A percentile compares a stretch with the other conserved stretches of the same genome.
Conservation (phyloP, 2,113 vertebrate species). For the Oreotrochilus melanogaster region DNA sequence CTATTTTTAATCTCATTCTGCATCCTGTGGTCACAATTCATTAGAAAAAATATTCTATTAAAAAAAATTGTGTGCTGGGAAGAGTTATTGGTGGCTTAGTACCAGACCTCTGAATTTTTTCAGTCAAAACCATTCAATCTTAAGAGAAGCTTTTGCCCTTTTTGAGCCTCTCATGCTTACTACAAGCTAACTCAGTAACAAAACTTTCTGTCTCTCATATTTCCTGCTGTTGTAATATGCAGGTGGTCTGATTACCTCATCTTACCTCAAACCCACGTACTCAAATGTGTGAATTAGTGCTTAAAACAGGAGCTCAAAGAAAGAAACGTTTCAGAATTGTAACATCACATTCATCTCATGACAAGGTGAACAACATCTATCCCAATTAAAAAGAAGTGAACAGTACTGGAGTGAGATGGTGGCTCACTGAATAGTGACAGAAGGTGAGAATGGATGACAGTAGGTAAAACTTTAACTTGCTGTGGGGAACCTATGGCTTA, state of each 20-base stretch:
- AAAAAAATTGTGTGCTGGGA: neutral
- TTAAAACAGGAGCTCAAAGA: neutral
- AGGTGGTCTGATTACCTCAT: neutral
- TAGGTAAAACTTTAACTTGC: neutral
- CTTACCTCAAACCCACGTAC: neutral
- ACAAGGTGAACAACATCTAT: accelerated
- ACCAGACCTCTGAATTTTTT: neutral
- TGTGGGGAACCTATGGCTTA: neutral
- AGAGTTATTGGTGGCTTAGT: neutral
- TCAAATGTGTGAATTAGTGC: neutral
- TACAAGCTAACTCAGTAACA: neutral
- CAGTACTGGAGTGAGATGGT: neutral
- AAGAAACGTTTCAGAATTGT: neutral
- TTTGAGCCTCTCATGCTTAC: neutral
- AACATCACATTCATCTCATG: neutral
- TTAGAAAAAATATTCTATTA: neutral
- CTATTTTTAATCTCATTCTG: neutral
- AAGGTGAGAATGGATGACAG: neutral
- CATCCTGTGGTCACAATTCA: neutral
- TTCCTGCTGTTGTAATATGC: neutral
- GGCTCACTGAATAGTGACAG: neutral
- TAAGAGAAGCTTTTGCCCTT: neutral
- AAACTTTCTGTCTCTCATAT: neutral
- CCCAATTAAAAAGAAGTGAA: neutral
- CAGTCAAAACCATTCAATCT: neutral